These are phyloP conservation scores for Mus caroli DNA, from an alignment of 2,797 vertebrate species.

Conservation along the genomic window DNA sequence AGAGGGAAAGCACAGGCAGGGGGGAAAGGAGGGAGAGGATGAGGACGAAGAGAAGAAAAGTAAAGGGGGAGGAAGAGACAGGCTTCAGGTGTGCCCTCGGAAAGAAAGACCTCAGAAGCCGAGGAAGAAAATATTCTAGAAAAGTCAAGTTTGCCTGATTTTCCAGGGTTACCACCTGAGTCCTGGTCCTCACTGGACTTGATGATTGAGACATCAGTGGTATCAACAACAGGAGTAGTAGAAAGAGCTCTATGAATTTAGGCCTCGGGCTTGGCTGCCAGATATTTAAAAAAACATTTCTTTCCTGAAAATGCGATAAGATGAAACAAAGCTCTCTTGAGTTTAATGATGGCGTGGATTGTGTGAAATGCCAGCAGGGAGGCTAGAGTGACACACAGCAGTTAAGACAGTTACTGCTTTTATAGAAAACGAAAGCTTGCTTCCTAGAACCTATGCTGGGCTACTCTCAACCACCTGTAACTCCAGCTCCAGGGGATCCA, in stretches of 20 bases:
- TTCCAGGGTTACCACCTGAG: not conserved
- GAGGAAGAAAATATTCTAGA: no score
- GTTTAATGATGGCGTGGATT: not conserved
- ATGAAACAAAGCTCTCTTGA: not conserved
- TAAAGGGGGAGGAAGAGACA: not conserved
- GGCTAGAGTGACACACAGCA: not conserved
- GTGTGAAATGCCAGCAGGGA: not conserved
- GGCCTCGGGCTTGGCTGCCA: not conserved
- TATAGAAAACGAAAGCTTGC: not conserved
- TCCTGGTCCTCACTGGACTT: rapidly evolving
- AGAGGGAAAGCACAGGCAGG: no score
- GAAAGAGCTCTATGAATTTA: not conserved
- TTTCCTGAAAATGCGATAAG: not conserved
- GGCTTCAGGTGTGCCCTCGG: no score
- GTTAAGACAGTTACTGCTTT: not conserved
- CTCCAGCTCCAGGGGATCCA: not conserved
- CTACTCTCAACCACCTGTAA: not conserved
- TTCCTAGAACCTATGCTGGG: not conserved
- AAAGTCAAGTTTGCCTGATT: not conserved
- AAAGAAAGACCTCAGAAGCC: not conserved
- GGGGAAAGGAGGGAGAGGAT: not conserved
- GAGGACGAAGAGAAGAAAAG: rapidly evolving
- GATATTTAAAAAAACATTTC: not conserved
- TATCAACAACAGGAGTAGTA: not conserved
- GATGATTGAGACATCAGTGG: not conserved